Evolutionary conservation across 2,888 invertebrate genomes (phyloP), one percentile per base, ranked within the genome.

Genomic region (Leucophenga maculata): DNA sequence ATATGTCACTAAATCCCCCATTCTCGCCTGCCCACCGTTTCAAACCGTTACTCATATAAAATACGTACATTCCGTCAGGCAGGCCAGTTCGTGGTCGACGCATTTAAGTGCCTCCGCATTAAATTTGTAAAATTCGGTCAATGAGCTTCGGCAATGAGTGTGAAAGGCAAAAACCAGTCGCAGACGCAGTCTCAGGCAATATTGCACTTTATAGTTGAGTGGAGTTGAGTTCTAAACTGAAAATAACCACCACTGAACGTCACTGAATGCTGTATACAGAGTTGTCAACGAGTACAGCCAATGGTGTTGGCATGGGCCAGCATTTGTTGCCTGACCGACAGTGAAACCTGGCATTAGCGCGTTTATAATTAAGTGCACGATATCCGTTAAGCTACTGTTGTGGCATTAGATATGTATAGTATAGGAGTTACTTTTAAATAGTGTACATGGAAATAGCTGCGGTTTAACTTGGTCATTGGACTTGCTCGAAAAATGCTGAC

Each of bases 301-400:
- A n/a, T 50, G n/a, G 50, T 18, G 50, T 18, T 16, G 14, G n/a
- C 50, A 46, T 46, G 46, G 6, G 6, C 3, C 14, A 46, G 46
- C 50, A 16, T n/a, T 18, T n/a, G 50, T 20, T 55, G 59, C 31
- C 31, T 32, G 16, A 32, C 48, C 46, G 46, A n/a, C 46, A n/a
- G 11, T n/a, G 18, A 46, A 64, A 39, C 46, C 62, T 20, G 46
- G 22, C 48, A 64, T 64, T 64, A 67, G 46, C 55, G 20, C 55
- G 67, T 22, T 20, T 72, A 73, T 77, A 80, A 83, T 83, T 81
- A 83, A 78, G 75, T 77, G 73, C 76, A 82, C 74, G 74, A 72
- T 69, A 73, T 69, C 39, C 39, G 60, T 39, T 60, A 60, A 60
- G 44, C 39, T 16, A 8, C 31, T 22, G 9, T 14, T 39, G 31